phyloP scores from a whole-genome alignment of 2,113 vertebrate species.

The Gadus chalcogrammus region DNA sequence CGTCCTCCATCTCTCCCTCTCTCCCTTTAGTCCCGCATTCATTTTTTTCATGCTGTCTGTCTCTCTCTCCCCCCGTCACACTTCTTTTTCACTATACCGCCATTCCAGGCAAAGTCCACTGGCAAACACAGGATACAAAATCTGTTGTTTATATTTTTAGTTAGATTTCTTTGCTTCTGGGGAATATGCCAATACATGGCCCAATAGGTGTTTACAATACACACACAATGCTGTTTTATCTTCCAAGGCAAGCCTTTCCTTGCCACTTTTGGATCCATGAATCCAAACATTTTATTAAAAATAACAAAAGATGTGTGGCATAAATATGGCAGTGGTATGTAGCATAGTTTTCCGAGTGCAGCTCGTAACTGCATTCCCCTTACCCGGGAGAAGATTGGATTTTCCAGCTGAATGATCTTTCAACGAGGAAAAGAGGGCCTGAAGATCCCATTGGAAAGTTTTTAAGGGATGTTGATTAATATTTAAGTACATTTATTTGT shows the following conservation, averaged over 20 bases:
- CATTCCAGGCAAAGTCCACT: not conserved
- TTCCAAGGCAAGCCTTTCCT: constrained; percentile 35
- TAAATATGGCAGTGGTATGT: constrained; percentile 73
- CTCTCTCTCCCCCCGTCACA: constrained; percentile 31
- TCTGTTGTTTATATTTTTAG: constrained; percentile 14
- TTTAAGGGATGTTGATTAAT: constrained; percentile 40
- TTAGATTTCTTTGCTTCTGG: constrained; percentile 18
- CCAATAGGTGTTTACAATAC: constrained; percentile 6
- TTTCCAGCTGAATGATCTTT: constrained; percentile 61
- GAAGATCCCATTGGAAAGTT: constrained; percentile 51
- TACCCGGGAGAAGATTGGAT: constrained; percentile 25
- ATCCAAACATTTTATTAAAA: not conserved
- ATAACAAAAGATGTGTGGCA: constrained; percentile 27
- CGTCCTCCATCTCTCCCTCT: not conserved
- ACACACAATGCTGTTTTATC: constrained; percentile 18
- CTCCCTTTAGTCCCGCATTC: constrained; percentile 24
- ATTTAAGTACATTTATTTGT: constrained; percentile 42
- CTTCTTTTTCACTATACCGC: constrained; percentile 11
- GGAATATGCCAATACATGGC: constrained; percentile 35
- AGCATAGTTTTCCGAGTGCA: constrained; percentile 53
- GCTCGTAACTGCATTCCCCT: constrained; percentile 16
- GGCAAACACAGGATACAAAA: constrained; percentile 21
- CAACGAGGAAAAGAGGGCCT: constrained; percentile 52
- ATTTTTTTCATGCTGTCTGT: constrained; percentile 9
- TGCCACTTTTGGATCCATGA: constrained; percentile 40